These are phyloP conservation scores for Lepus townsendii DNA, from an alignment of 2,797 vertebrate genomes.

Conservation along the genomic window DNA sequence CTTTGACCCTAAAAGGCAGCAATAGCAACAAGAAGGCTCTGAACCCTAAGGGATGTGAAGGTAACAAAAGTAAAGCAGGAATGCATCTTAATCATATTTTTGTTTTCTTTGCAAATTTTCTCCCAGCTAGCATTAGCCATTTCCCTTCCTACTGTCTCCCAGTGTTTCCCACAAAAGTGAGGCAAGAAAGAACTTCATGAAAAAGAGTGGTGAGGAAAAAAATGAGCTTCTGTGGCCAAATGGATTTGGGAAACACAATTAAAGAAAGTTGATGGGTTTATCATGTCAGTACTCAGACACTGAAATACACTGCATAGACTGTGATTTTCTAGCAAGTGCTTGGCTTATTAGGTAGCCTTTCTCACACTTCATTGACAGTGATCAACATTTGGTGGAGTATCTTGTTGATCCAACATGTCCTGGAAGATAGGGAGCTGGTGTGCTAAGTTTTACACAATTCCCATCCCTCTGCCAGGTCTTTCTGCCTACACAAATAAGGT, in stretches of 20 bases:
- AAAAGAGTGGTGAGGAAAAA: background rate
- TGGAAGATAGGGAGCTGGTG: background rate
- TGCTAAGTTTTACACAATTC: background rate
- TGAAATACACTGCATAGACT: background rate
- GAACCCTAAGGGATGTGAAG: background rate
- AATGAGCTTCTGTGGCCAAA: background rate
- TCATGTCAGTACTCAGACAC: background rate
- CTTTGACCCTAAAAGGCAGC: background rate
- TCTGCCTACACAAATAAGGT: background rate
- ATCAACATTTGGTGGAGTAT: background rate
- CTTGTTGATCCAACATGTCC: background rate
- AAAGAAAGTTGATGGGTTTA: background rate
- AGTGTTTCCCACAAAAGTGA: background rate
- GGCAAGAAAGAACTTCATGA: background rate
- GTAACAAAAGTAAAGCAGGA: background rate
- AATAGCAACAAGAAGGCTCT: background rate
- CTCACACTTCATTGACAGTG: background rate
- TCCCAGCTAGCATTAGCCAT: background rate
- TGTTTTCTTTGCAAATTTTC: constrained; percentile 13
- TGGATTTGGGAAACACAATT: background rate
- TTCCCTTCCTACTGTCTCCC: background rate
- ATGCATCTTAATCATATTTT: background rate
- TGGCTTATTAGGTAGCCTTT: background rate
- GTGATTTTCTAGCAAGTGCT: background rate
- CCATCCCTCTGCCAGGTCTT: background rate